Evolutionary conservation across 2,797 vertebrate genomes (phyloP), one percentile per base, ranked within the genome.

Genomic region (Hydrolagus colliei): DNA sequence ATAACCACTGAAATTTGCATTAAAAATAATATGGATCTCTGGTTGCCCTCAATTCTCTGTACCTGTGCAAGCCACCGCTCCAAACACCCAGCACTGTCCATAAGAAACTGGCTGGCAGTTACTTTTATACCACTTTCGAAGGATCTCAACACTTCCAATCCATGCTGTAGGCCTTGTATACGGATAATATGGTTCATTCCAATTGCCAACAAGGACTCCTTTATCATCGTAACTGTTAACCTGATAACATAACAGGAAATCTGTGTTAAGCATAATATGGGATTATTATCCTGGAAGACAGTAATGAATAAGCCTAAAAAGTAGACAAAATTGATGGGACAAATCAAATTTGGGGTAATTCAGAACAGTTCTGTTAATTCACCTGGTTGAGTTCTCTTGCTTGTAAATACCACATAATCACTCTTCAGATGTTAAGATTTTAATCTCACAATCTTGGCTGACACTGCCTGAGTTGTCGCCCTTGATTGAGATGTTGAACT

Each of bases 11-110:
- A 27, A 27, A 27, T 27, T 52, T 52, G 41, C 41, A 52, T 52
- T 52, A 52, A 52, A 27, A 52, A 52, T 52, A 52, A 52, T 52
- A 52, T 5, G 68, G 52, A n/a, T 84, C 62, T 13, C 35, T 52
- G 16, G 41, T 75, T 52, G 7, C 52, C 52, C 11, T 1, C 52
- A 59, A 16, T 20, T 2, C 52, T 61, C 20, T n/a, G 16, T 91
- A 96, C 96, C 96, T 94, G 96, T 97, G 89, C 96, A 97, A 95
- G 96, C 95, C 87, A 97, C 94, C 0, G 93, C 95, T 0, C 96
- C 96, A 86, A 94, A 97, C 88, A 98, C 96, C 96, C 96, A 98
- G 89, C 96, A 97, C 90, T 98, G 96, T 14, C 96, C 96, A 0
- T 96, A 97, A 87, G 91, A 93, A 87, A 97, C 96, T 0, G 96